Evolutionary conservation across 1,140 invertebrate species (phyloP).

Genomic region (Lepidotrigona ventralis): DNA sequence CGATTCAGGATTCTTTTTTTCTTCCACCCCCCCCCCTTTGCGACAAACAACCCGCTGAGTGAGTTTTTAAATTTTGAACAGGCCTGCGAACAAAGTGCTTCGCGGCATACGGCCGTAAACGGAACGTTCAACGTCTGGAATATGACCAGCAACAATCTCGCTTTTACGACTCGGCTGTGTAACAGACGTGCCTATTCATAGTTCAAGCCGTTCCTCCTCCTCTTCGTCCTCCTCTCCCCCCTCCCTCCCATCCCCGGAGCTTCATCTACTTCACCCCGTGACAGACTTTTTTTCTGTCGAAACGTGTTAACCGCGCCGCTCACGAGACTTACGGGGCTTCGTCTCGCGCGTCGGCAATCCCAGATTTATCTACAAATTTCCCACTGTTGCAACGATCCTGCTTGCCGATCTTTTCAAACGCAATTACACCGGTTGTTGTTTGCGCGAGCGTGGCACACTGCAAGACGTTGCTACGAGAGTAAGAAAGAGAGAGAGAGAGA

Average conservation of each 20-base stretch:
- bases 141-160: constrained; percentile 26
- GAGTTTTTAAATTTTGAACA: constrained; percentile 27
- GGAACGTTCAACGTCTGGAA: constrained; percentile 12
- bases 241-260: not conserved
- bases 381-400: not conserved
- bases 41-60: not conserved
- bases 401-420: not conserved
- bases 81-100: not conserved
- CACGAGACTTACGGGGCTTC: no score
- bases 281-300: not conserved
- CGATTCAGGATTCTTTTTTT: not conserved
- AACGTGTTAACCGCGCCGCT: not conserved
- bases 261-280: constrained; percentile 6
- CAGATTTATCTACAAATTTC: constrained; percentile 16
- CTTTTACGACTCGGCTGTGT: constrained; percentile 13
- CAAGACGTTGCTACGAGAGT: constrained; percentile 43
- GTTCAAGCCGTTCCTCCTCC: not conserved
- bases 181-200: constrained; percentile 21
- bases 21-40: not conserved
- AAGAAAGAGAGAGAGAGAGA: not conserved
- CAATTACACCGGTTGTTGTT: constrained; percentile 49
- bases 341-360: not conserved
- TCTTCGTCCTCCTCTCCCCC: no score
- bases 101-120: not conserved
- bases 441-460: constrained; percentile 33